phyloP scores from a whole-genome alignment of 1,140 invertebrate species.

The Pachyrhynchus sulphureomaculatus region DNA sequence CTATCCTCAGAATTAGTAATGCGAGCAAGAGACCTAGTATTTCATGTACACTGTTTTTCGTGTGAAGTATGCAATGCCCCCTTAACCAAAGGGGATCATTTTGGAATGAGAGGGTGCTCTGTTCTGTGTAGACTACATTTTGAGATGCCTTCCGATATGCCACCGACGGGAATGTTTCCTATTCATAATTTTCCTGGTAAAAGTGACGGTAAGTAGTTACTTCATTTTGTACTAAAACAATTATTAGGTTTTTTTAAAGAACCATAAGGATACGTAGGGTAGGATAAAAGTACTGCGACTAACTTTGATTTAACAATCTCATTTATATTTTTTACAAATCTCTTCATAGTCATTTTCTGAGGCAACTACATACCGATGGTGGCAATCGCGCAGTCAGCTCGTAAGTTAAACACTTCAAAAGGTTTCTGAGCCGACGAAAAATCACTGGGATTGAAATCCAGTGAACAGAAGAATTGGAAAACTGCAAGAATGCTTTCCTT shows the following conservation, averaged over 20 bases:
- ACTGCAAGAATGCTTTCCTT: no score
- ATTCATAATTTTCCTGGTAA: slow-evolving; percentile 47
- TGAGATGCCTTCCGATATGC: slow-evolving; percentile 66
- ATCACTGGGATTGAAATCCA: no score
- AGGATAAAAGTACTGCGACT: no score
- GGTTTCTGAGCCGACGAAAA: no score
- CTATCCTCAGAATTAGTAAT: slow-evolving; percentile 93
- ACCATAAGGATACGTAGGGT: slow-evolving; percentile 29
- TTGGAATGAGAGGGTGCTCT: slow-evolving; percentile 83
- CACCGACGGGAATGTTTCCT: slow-evolving; percentile 64
- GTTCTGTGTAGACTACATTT: slow-evolving; percentile 75
- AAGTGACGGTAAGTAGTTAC: slow-evolving; percentile 13
- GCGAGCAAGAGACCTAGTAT: slow-evolving; percentile 88
- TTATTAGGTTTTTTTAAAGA: slow-evolving; percentile 32
- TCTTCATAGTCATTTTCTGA: no score
- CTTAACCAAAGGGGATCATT: slow-evolving; percentile 88
- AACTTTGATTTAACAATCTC: no score
- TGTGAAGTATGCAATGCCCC: slow-evolving; percentile 87
- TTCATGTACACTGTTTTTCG: slow-evolving; percentile 93
- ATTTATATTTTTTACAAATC: no score
- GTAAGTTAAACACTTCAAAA: no score
- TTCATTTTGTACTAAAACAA: no score
- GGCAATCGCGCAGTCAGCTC: no score
- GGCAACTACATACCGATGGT: no score
- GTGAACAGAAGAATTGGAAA: no score